These are phyloP conservation scores for Alosa sapidissima DNA, from an alignment of 2,797 vertebrate species.

Conservation along the genomic window DNA sequence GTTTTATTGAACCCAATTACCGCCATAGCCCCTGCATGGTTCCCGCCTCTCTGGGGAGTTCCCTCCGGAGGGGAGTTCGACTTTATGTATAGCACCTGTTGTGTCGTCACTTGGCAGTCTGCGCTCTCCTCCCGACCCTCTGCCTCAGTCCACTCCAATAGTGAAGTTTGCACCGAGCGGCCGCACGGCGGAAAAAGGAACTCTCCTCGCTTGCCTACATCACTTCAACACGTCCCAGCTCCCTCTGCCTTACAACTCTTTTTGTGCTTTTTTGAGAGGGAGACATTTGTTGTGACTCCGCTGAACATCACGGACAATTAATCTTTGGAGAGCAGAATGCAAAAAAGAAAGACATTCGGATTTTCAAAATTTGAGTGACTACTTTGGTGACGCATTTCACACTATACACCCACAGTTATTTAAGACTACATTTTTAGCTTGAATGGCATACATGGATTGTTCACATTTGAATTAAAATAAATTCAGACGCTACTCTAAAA, in stretches of 20 bases:
- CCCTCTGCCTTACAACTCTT: not conserved
- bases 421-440: not conserved
- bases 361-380: not conserved
- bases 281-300: not conserved
- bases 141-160: conserved; percentile 27
- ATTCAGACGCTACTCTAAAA: not conserved
- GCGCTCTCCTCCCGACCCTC: conserved; percentile 56
- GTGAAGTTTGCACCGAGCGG: conserved; percentile 2
- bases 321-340: not conserved
- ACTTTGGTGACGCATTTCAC: not conserved
- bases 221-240: not conserved
- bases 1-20: conserved; percentile 30
- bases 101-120: conserved; percentile 75
- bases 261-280: not conserved
- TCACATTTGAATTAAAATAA: not conserved
- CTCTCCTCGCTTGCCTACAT: not conserved
- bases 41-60: conserved; percentile 74
- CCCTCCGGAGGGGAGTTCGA: conserved; percentile 67
- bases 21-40: conserved; percentile 60
- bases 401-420: not conserved
- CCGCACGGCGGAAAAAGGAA: not conserved
- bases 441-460: not conserved
- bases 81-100: conserved; percentile 86
- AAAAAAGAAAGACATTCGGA: not conserved
- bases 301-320: not conserved